Base-by-base conservation (phyloP, 2,888 invertebrate genomes). In the Malthinus flaveolus region DNA sequence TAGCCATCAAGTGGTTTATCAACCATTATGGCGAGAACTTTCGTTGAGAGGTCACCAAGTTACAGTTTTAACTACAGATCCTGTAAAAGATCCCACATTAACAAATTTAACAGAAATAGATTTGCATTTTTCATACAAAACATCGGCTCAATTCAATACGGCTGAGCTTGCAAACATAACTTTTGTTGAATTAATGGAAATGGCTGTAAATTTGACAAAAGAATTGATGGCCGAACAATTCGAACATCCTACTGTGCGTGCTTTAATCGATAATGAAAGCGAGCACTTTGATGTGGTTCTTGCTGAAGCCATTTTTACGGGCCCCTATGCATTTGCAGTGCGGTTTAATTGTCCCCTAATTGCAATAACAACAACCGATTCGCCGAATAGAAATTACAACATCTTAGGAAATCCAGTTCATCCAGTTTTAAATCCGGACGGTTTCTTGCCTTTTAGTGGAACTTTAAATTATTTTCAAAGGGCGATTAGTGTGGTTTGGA, bases 281-380 rank as follows among this genome's bases (percentile, higher is more conserved):
- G 64, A 68, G 15, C 51, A 70, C 4, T 77, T 76, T 51, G 78
- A 77, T 65, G 56, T 78, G 49, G 58, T 77, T 1, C 71, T 77
- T 37, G 64, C 73, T 4, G 77, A 78, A 64, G 70, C 68, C 5
- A 65, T 70, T 11, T 58, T 68, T 13, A 72, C 73, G 0, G 64
- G 67, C 1, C 68, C 69, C 62, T 62, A 69, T 45, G 70, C 70
- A 4, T 74, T 77, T 53, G 66, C 68, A 23, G 69, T 73, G 66
- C 65, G 68, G 46, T 77, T 75, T 50, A 64, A 74, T 6, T 71
- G 72, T 56, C 77, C 78, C 0, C 66, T 73, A 23, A 73, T 78
- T 35, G 76, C 72, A 1, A 58, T 78, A 3, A 59, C 68, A n/a
- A 74, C 77, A 0, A 34, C 76, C 49, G 76, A 74, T 49, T 66